These are phyloP conservation scores for Coturnix japonica DNA, from an alignment of 2,113 vertebrate species.

Conservation along the genomic window DNA sequence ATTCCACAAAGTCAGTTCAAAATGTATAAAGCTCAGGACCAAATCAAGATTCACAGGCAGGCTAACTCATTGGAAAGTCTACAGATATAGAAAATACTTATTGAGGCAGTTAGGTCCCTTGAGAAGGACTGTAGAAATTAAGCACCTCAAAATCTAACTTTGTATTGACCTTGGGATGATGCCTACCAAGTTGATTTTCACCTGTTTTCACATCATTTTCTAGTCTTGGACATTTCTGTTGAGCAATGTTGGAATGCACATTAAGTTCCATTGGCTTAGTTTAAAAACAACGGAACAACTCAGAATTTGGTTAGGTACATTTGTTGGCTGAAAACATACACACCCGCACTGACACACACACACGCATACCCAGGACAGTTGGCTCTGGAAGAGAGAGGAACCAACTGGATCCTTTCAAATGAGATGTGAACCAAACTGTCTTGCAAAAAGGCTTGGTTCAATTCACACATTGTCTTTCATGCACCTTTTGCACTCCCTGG, in stretches of 20 bases:
- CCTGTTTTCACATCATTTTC: not conserved
- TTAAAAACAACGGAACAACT: not conserved
- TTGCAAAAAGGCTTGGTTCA: not conserved
- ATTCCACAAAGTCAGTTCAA: conserved; percentile 43
- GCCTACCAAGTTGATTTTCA: not conserved
- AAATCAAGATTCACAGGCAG: not conserved
- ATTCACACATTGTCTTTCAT: not conserved
- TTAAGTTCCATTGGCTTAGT: not conserved
- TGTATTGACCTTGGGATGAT: not conserved
- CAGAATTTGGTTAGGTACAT: conserved; percentile 8
- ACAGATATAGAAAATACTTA: not conserved
- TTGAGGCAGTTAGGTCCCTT: not conserved
- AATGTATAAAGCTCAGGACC: conserved; percentile 45
- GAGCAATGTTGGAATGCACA: conserved; percentile 8
- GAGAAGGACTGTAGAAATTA: not conserved
- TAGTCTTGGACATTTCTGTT: conserved; percentile 49
- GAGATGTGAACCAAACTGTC: conserved; percentile 51
- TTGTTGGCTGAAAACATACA: not conserved
- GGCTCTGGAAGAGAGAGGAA: conserved; percentile 66
- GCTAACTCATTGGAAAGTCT: not conserved
- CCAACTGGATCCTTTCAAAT: conserved; percentile 32
- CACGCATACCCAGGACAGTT: not conserved
- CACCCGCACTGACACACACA: not conserved
- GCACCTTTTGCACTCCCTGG: not conserved
- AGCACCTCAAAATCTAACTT: conserved; percentile 38